Conservation (phyloP, 2,113 vertebrate genomes). For the Phrynosoma platyrhinos region DNA sequence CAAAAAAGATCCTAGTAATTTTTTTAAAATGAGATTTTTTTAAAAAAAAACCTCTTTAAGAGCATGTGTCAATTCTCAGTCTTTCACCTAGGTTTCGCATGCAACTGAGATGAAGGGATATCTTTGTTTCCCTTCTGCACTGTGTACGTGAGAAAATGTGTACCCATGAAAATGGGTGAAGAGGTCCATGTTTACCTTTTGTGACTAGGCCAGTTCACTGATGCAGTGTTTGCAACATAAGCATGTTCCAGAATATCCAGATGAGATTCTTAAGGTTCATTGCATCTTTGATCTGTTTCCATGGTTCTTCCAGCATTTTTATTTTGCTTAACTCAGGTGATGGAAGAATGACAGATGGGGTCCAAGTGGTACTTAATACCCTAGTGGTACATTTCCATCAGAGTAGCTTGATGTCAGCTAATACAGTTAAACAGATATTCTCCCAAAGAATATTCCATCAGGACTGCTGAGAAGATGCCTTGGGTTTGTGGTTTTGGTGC, state of each 20-base stretch:
- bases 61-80: no score
- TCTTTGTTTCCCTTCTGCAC: not conserved
- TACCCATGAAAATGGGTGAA: not conserved
- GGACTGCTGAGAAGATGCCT: no score
- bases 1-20: no score
- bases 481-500: not conserved
- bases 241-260: slow-evolving; percentile 28
- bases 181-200: not conserved
- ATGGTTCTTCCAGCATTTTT: not conserved
- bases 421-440: not conserved
- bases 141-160: not conserved
- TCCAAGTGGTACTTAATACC: not conserved
- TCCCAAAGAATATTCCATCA: no score
- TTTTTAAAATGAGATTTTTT: no score
- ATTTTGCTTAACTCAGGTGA: not conserved
- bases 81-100: no score
- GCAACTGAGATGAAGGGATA: no score
- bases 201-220: not conserved
- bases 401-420: rapidly evolving
- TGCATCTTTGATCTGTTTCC: not conserved
- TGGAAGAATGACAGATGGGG: not conserved
- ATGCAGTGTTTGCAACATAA: not conserved
- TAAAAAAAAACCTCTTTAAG: no score
- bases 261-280: slow-evolving; percentile 40
- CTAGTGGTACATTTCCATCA: not conserved